Percentiles rank a stretch among this genome's conserved stretches.
These are phyloP conservation scores for Corvus hawaiiensis DNA, from an alignment of 2,113 vertebrate genomes.

Conservation along the genomic window DNA sequence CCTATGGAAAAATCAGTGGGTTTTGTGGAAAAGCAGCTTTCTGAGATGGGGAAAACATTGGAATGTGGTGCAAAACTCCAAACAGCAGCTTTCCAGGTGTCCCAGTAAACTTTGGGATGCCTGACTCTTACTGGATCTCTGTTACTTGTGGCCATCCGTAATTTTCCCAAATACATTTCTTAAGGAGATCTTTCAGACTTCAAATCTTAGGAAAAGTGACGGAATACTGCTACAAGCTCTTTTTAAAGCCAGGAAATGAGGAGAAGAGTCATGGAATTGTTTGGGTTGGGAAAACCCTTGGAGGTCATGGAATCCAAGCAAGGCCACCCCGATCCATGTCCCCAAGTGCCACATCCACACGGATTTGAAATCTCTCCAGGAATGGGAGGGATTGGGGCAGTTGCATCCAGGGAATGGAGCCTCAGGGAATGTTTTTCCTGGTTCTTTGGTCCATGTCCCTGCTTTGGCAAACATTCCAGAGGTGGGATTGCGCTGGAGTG, in stretches of 20 bases:
- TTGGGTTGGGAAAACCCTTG: background rate
- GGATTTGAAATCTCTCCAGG: background rate
- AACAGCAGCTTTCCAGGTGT: background rate
- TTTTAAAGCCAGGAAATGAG: fast-evolving
- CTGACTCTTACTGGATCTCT: background rate
- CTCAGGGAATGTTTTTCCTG: background rate
- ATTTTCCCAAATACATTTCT: background rate
- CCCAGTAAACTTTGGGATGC: background rate
- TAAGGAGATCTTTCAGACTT: background rate
- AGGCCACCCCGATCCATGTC: background rate
- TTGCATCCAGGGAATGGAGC: background rate
- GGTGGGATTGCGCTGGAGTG: fast-evolving
- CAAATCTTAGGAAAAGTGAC: background rate
- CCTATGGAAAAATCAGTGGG: background rate
- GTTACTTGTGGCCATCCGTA: background rate
- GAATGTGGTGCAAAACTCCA: background rate
- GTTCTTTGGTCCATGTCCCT: background rate
- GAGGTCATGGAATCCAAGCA: fast-evolving
- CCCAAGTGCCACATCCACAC: fast-evolving
- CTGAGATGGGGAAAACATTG: background rate
- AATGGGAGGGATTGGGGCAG: background rate
- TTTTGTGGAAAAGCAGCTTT: background rate
- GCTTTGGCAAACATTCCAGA: background rate
- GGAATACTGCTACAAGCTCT: fast-evolving
- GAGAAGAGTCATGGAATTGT: fast-evolving